A percentile compares a stretch with the other conserved stretches of the same genome.
phyloP scores from a whole-genome alignment of 2,797 vertebrate genomes.

The Gorsachius magnificus region DNA sequence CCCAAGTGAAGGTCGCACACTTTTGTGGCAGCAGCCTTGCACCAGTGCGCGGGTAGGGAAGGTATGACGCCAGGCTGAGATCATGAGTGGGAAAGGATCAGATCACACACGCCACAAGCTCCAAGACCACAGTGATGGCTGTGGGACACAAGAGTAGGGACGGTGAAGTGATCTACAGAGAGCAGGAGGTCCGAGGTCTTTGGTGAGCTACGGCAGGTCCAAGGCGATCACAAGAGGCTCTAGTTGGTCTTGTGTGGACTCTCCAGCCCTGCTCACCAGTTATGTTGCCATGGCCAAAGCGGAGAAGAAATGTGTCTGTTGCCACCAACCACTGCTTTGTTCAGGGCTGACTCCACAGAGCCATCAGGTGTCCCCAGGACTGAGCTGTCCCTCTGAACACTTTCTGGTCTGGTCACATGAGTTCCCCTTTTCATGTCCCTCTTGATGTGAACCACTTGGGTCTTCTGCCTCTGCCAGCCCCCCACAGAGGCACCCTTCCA shows the following conservation, averaged over 20 bases:
- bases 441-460: background rate
- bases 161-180: background rate
- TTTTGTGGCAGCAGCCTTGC: background rate
- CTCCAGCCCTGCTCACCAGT: background rate
- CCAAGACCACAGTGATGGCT: background rate
- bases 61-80: background rate
- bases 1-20: rapidly evolving
- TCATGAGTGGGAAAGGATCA: background rate
- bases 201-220: background rate
- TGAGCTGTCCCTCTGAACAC: background rate
- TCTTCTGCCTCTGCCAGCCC: background rate
- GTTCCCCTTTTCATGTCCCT: background rate
- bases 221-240: background rate
- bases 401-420: background rate
- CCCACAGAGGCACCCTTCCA: rapidly evolving
- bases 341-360: background rate
- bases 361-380: rapidly evolving
- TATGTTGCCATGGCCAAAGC: background rate
- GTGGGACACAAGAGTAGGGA: background rate
- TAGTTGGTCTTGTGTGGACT: background rate
- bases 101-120: background rate
- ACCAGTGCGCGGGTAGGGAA: background rate
- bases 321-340: background rate
- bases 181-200: background rate
- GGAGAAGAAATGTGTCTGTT: background rate